Evolutionary conservation across 2,888 invertebrate species (phyloP), one percentile per base, ranked within the genome.

Genomic region (Antheraea yamamai): DNA sequence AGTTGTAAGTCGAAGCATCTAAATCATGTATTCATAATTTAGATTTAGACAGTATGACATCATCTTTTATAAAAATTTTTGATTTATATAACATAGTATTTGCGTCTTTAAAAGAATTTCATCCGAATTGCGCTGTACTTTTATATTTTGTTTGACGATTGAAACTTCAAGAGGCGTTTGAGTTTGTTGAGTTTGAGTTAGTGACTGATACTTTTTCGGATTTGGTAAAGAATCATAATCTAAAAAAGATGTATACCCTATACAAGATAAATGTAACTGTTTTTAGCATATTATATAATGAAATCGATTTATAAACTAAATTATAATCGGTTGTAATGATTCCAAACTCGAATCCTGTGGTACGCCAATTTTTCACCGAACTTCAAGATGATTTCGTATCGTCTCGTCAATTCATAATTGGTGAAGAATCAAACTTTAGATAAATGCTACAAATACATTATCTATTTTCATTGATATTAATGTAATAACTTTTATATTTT

Each of bases 1-100:
- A 81, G 77, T 83, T 84, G 80, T 84, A 83, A 80, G 81, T 79
- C 79, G 75, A 73, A 87, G 81, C 82, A 81, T 87, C 89, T 86
- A 89, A 89, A 88, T 90, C 87, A 88, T 86, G 84, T 83, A 88
- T 81, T 82, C 84, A 88, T 88, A 89, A 88, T 85, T 88, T 85
- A 86, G 82, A 80, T 87, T 86, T 86, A 83, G 83, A 78, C 81
- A 74, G 74, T 78, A 87, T 92, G 91, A 92, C 89, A 91, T 92
- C 92, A 92, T 84, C 88, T 77, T 70, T 47, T 26, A 18, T 20
- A 70, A 70, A 71, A 73, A 20, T 73, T 12, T 73, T 73, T 55
- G 0, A 23, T 58, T 70, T 70, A 70, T 39, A 39, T 39, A 30
- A 66, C 26, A 64, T 26, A 16, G 16, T 55, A 55, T 55, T 55